Evolutionary conservation across 2,113 vertebrate species (phyloP).

Genomic region (Myanophis thanlyinensis): DNA sequence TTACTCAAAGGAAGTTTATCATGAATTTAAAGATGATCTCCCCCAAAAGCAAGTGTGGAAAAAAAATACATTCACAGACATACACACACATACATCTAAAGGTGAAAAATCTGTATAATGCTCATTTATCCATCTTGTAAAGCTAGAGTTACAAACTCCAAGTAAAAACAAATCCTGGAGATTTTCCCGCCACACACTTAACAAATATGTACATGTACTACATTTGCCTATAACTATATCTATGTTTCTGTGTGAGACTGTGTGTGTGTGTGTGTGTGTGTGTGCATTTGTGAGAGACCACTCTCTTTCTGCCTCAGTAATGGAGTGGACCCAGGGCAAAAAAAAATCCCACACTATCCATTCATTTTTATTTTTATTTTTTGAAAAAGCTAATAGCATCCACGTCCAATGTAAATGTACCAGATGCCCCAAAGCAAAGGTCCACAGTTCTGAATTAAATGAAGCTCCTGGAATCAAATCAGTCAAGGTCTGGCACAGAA

Average conservation of each 20-base stretch:
- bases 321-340: neutral
- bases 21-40: neutral
- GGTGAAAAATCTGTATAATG: neutral
- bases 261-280: neutral
- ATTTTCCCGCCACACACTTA: neutral
- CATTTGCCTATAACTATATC: neutral
- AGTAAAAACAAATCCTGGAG: neutral
- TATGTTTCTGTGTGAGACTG: neutral
- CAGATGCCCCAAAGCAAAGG: neutral
- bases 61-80: neutral
- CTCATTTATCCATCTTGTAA: neutral
- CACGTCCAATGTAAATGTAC: neutral
- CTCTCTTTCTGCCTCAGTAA: neutral
- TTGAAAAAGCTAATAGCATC: neutral
- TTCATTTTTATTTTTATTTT: neutral
- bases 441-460: neutral
- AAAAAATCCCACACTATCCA: neutral
- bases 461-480: neutral
- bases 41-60: neutral
- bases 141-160: neutral
- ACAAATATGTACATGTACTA: neutral
- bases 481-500: neutral
- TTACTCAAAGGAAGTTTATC: neutral
- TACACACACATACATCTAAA: neutral
- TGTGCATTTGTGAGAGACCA: neutral